phyloP scores from a whole-genome alignment of 2,888 invertebrate genomes.

The Magallana nippona region DNA sequence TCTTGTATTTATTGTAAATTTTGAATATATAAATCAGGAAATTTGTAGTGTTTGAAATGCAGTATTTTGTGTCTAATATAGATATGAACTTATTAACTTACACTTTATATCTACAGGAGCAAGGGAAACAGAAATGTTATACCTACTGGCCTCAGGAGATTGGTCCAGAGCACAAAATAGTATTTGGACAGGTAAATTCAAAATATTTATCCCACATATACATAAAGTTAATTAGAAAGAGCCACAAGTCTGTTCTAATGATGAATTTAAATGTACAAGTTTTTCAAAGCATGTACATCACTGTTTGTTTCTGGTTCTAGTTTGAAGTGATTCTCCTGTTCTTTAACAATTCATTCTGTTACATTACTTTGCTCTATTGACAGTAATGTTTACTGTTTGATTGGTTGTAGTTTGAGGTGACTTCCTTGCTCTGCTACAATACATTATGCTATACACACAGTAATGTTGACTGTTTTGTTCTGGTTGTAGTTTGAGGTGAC shows the following conservation, averaged over 20 bases:
- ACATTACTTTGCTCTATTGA: too few relatives aligned
- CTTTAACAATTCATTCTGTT: constrained; percentile 65
- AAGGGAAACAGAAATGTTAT: constrained; percentile 79
- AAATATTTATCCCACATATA: too few relatives aligned
- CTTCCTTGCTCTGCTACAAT: too few relatives aligned
- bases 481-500: constrained; percentile 85
- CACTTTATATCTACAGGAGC: constrained; percentile 72
- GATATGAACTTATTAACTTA: background rate
- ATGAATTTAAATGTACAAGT: too few relatives aligned
- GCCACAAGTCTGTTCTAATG: too few relatives aligned
- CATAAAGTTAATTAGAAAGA: too few relatives aligned
- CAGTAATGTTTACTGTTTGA: background rate
- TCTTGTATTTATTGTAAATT: too few relatives aligned
- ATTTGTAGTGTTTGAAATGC: too few relatives aligned
- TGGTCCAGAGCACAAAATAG: constrained; percentile 76
- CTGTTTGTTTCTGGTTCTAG: constrained; percentile 78
- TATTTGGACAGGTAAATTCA: constrained; percentile 76
- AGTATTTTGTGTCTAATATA: too few relatives aligned
- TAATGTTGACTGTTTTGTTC: constrained; percentile 23
- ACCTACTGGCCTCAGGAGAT: constrained; percentile 81
- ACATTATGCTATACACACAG: too few relatives aligned
- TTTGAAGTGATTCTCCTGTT: constrained; percentile 85
- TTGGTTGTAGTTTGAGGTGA: constrained; percentile 85
- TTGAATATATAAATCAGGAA: too few relatives aligned
- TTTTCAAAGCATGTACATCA: too few relatives aligned